phyloP scores from a whole-genome alignment of 2,888 invertebrate species.

The Pheosia tremula region DNA sequence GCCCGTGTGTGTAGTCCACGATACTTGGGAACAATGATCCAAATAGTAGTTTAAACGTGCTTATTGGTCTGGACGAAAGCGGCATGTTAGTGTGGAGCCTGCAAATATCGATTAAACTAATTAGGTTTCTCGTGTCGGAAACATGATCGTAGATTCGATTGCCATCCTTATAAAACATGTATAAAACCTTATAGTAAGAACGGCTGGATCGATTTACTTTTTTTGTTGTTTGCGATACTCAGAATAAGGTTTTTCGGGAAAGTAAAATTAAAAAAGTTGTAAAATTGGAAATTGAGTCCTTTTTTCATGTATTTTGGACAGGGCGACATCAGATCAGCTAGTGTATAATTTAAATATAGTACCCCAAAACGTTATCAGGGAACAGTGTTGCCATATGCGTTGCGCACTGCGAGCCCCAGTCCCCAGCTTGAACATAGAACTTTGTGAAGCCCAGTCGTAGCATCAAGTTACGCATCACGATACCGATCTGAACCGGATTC shows the following conservation, averaged over 20 bases:
- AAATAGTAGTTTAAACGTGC: constrained; percentile 65
- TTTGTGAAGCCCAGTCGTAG: constrained; percentile 85
- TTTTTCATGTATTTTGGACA: no score
- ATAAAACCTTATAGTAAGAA: no score
- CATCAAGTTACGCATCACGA: constrained; percentile 89
- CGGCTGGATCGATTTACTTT: no score
- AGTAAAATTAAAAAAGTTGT: no score
- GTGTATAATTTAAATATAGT: constrained; percentile 7
- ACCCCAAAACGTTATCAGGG: constrained; percentile 83
- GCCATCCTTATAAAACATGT: neutral
- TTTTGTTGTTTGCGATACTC: no score
- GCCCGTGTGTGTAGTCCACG: constrained; percentile 64
- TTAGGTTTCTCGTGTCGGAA: neutral
- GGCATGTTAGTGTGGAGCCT: constrained; percentile 89
- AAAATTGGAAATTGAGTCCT: no score
- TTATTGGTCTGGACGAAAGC: constrained; percentile 58
- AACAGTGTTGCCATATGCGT: constrained; percentile 86
- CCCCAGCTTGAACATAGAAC: constrained; percentile 91
- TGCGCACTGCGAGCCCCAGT: constrained; percentile 89
- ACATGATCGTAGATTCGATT: neutral
- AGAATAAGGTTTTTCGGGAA: no score
- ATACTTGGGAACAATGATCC: constrained; percentile 81
- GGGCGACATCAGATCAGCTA: no score
- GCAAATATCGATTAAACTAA: constrained; percentile 55
- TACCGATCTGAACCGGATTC: constrained; percentile 83